A percentile compares a stretch with the other conserved stretches of the same genome.
phyloP scores from a whole-genome alignment of 1,140 invertebrate species.

The Pogonomyrmex barbatus region DNA sequence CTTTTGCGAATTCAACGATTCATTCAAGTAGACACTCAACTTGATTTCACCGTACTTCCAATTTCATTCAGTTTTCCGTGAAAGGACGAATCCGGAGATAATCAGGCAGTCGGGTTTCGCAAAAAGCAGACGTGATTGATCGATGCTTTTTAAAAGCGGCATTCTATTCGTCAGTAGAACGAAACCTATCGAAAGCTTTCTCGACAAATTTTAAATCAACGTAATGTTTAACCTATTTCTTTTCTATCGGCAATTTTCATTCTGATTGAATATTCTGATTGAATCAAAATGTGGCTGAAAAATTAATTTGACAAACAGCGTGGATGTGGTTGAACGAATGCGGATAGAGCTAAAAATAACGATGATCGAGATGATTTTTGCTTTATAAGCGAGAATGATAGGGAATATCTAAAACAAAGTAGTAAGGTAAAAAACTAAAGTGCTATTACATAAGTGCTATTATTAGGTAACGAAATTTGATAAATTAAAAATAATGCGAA shows the following conservation, averaged over 20 bases:
- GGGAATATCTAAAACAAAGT: neutral
- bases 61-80: neutral
- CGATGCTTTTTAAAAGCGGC: neutral
- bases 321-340: neutral
- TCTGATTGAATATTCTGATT: neutral
- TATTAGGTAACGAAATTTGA: neutral
- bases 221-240: neutral
- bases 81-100: neutral
- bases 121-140: conserved; percentile 11
- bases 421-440: no score
- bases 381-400: neutral
- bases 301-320: conserved; percentile 24
- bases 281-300: neutral
- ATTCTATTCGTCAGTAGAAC: neutral
- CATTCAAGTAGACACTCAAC: neutral
- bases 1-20: neutral
- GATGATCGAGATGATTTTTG: neutral
- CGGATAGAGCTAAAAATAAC: conserved; percentile 13
- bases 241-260: neutral
- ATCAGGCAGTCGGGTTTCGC: neutral
- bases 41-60: neutral
- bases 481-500: neutral
- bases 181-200: neutral
- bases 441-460: neutral
- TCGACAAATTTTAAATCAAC: conserved; percentile 22